Percentiles rank a stretch among this genome's conserved stretches.
Evolutionary conservation across 1,140 invertebrate species (phyloP).

Genomic region (Drosophila repleta): DNA sequence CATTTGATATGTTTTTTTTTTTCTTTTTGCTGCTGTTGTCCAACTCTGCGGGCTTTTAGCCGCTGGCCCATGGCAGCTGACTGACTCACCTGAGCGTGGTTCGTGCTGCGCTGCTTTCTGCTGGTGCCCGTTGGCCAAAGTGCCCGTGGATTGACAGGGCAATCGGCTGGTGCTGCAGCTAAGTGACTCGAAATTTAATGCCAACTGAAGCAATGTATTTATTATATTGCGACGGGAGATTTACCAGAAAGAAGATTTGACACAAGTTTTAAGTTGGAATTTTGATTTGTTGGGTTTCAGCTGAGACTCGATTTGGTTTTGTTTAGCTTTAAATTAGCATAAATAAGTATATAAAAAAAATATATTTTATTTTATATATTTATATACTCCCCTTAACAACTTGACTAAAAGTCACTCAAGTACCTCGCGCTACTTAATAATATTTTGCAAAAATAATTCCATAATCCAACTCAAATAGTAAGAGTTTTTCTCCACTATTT

Average conservation of each 20-base stretch:
- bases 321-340: too few relatives aligned
- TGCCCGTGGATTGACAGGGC: conserved; percentile 56
- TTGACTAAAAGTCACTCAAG: too few relatives aligned
- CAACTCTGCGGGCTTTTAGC: conserved; percentile 33
- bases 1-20: conserved; percentile 52
- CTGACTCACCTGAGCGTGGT: conserved; percentile 51
- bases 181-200: conserved; percentile 55
- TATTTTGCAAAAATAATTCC: background rate
- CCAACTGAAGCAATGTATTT: conserved; percentile 47
- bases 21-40: background rate
- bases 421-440: background rate
- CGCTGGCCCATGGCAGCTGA: conserved; percentile 8
- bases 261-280: background rate
- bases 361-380: too few relatives aligned
- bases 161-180: conserved; percentile 40
- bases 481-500: too few relatives aligned
- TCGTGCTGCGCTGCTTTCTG: conserved; percentile 26
- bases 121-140: conserved; percentile 21
- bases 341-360: too few relatives aligned
- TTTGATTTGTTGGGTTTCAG: background rate
- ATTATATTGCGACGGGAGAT: background rate
- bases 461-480: too few relatives aligned
- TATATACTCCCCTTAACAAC: too few relatives aligned
- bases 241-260: background rate
- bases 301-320: too few relatives aligned